phyloP scores from a whole-genome alignment of 2,113 vertebrate genomes.

The Petromus typicus region DNA sequence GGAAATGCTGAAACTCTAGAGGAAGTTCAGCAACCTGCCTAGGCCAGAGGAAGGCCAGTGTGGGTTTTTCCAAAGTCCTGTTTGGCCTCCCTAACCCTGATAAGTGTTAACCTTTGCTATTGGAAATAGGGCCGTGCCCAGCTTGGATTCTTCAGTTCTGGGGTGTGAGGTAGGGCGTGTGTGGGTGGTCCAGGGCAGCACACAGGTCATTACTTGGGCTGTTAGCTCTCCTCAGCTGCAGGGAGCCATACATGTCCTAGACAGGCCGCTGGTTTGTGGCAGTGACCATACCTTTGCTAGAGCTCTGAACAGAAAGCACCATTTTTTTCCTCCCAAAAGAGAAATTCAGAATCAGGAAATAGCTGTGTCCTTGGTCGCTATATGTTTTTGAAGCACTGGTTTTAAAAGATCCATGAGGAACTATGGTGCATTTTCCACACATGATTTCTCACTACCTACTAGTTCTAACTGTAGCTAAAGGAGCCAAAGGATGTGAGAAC shows the following conservation, averaged over 20 bases:
- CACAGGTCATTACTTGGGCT: background rate
- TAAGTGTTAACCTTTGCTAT: conserved; percentile 56
- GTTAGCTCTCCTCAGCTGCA: background rate
- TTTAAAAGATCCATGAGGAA: conserved; percentile 2
- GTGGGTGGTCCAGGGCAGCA: background rate
- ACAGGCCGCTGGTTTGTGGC: background rate
- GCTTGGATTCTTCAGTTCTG: conserved; percentile 36
- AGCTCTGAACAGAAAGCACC: conserved; percentile 44
- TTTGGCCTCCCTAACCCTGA: conserved; percentile 33
- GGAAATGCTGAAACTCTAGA: background rate
- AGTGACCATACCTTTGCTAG: conserved; percentile 46
- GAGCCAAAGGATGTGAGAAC: background rate
- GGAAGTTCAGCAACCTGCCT: background rate
- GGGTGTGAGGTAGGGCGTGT: background rate
- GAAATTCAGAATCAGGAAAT: conserved; percentile 65
- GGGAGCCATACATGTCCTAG: background rate
- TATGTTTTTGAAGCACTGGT: background rate
- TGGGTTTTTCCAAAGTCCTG: conserved; percentile 54
- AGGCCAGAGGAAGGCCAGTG: conserved; percentile 1
- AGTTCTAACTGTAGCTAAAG: background rate
- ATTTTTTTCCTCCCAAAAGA: conserved; percentile 37
- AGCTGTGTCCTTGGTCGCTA: conserved; percentile 52
- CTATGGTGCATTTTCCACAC: background rate
- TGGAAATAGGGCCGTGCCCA: background rate
- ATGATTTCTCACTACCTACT: background rate